phyloP scores from a whole-genome alignment of 2,888 invertebrate genomes.

The Chymomyza procnemis region DNA sequence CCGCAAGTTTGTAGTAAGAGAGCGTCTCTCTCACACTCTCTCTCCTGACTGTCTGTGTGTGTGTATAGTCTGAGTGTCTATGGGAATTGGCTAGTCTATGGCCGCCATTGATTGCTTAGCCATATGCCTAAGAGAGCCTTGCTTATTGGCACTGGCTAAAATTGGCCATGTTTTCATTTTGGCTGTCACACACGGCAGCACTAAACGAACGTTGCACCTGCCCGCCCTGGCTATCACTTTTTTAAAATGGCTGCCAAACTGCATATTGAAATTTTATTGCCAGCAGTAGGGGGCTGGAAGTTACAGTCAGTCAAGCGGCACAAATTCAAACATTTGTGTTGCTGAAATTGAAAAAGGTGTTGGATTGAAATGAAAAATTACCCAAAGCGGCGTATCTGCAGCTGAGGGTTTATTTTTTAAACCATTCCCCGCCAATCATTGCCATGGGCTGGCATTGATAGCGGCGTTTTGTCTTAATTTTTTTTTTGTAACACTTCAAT shows the following conservation, averaged over 20 bases:
- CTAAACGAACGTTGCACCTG: neutral
- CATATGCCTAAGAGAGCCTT: slow-evolving; percentile 9
- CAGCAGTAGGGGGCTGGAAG: slow-evolving; percentile 13
- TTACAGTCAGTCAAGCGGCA: slow-evolving; percentile 49
- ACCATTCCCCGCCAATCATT: neutral
- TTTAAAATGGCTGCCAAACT: slow-evolving; percentile 25
- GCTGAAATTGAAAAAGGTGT: slow-evolving; percentile 71
- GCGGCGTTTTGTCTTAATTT: slow-evolving; percentile 55
- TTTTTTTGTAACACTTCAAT: neutral
- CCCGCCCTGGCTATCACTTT: neutral
- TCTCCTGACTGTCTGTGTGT: no score
- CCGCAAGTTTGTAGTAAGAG: neutral
- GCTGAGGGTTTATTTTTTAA: neutral
- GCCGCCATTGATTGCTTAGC: slow-evolving; percentile 57
- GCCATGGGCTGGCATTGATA: slow-evolving; percentile 37
- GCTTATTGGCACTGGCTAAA: slow-evolving; percentile 30
- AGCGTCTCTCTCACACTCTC: no score
- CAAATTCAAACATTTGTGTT: slow-evolving; percentile 66
- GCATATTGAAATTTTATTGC: slow-evolving; percentile 66
- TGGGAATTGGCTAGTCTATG: neutral
- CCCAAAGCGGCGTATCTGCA: slow-evolving; percentile 9
- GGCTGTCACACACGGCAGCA: slow-evolving; percentile 55
- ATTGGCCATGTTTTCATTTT: slow-evolving; percentile 59
- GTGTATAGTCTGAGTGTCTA: neutral
- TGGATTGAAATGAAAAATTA: slow-evolving; percentile 68